Conservation (phyloP, 1,140 invertebrate genomes). For the Trichonephila clavipes region DNA sequence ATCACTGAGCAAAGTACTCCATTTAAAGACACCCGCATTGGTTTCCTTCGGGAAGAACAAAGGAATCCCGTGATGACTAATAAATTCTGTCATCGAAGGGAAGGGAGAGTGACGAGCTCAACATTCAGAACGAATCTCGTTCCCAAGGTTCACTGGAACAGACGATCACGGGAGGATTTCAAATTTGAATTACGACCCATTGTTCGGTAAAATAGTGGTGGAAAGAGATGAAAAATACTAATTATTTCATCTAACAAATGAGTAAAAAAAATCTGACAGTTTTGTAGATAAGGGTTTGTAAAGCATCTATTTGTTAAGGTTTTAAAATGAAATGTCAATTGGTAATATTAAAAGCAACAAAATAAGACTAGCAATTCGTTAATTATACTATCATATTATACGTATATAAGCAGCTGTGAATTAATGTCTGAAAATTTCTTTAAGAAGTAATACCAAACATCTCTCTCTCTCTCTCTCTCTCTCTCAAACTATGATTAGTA, state of each 20-base stretch:
- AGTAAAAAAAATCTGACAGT: not conserved
- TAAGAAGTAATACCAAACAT: too few relatives aligned
- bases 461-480: too few relatives aligned
- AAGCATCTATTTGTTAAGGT: not conserved
- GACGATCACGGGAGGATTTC: not conserved
- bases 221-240: not conserved
- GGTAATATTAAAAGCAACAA: too few relatives aligned
- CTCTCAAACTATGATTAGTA: too few relatives aligned
- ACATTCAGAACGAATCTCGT: not conserved
- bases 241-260: not conserved
- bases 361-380: too few relatives aligned
- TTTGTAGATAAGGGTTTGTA: not conserved
- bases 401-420: too few relatives aligned
- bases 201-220: not conserved
- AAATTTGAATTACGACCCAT: constrained; percentile 2
- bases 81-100: constrained; percentile 10
- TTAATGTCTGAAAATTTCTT: too few relatives aligned
- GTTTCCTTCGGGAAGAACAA: constrained; percentile 15
- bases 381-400: too few relatives aligned
- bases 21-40: not conserved
- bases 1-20: not conserved
- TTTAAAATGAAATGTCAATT: not conserved
- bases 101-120: not conserved
- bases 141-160: not conserved
- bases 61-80: not conserved